A percentile compares a stretch with the other conserved stretches of the same genome.
Evolutionary conservation across 2,113 vertebrate species (phyloP).

Genomic region (Petroica traversi): DNA sequence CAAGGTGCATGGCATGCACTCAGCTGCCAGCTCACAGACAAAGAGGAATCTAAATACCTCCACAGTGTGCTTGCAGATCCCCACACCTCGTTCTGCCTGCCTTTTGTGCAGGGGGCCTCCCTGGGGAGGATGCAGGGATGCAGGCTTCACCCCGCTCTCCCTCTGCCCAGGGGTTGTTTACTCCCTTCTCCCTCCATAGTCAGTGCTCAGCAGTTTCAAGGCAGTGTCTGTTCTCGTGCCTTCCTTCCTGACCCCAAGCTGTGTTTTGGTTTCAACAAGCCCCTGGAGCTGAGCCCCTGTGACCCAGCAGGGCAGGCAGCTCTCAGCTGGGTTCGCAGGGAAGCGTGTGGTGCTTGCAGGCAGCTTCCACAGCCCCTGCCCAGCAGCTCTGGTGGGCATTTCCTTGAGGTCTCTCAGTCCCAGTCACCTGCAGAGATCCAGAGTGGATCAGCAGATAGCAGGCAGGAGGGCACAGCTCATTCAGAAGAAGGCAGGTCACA

Average conservation of each 20-base stretch:
- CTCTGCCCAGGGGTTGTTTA: not conserved
- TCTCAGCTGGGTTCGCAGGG: fast-evolving
- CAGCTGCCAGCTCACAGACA: not conserved
- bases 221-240: not conserved
- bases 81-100: not conserved
- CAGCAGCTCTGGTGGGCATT: not conserved
- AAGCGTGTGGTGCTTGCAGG: fast-evolving
- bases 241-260: not conserved
- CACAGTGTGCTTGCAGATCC: not conserved
- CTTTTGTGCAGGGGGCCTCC: not conserved
- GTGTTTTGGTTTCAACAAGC: not conserved
- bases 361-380: not conserved
- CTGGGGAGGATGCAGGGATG: not conserved
- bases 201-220: not conserved
- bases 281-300: not conserved
- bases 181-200: not conserved
- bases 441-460: not conserved
- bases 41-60: not conserved
- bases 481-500: not conserved
- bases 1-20: fast-evolving
- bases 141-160: not conserved
- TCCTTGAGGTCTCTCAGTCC: not conserved
- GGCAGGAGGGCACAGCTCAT: not conserved
- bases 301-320: not conserved
- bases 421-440: not conserved